Base-by-base conservation (phyloP, 2,113 vertebrate species). In the Pelvicachromis taeniatus region DNA sequence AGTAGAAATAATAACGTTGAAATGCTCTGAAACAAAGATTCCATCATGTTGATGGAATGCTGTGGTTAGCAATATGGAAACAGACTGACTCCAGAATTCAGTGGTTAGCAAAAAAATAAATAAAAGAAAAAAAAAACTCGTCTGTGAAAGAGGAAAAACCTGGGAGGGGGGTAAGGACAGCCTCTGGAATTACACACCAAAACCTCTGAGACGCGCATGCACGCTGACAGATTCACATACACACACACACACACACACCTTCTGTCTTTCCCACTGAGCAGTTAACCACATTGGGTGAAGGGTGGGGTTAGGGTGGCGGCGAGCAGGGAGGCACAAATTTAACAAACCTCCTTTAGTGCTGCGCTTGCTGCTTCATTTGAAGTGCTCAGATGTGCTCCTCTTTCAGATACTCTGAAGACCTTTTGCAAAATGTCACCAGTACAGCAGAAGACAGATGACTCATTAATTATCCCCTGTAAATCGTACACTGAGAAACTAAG, bases 11-110 rank as follows among this genome's bases (percentile, higher is more conserved):
- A 89, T 91, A 87, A 90, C 82, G 83, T 91, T 95, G 86, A 92
- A 94, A 91, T 61, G 33, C 73, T 85, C 79, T 91, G 78, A 94
- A 96, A 95, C 94, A 91, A 96, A 95, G 93, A 95, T 97, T 95
- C 95, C 95, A 95, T 97, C 96, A 96, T 96, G 95, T 95, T 96
- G 95, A 93, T 95, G 95, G 95, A 96, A 97, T 96, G 95, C 77
- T 87, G 95, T 91, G 96, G 95, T 95, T 93, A 84, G 90, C 86
- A 95, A 95, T 96, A 96, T 96, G 95, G 96, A 96, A 96, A 96
- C 93, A 94, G 91, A 95, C 88, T 23, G 78, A 85, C 89, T 93
- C 87, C 85, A 95, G 91, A 96, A 96, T 93, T 90, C 93, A 92
- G 92, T 90, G 94, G 94, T 96, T 95, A 93, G 91, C 95, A 92